These are phyloP conservation scores for Toxotes jaculatrix DNA, from an alignment of 2,113 vertebrate species.

Conservation along the genomic window DNA sequence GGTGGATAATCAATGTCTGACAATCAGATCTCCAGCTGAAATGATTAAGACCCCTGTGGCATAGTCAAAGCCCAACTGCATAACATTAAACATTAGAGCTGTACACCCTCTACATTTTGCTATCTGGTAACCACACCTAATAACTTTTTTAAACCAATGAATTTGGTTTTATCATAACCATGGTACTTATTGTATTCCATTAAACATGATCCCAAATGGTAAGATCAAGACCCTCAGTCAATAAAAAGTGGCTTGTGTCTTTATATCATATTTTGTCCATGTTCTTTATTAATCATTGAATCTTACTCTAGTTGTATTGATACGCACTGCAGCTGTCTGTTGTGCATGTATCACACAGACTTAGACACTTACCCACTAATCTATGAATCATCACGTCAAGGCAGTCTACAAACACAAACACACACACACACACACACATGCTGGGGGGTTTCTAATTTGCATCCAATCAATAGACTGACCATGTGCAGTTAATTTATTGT, in stretches of 20 bases:
- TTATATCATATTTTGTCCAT: neutral
- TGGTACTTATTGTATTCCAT: too few species aligned
- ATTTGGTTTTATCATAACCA: too few species aligned
- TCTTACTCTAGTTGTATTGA: neutral
- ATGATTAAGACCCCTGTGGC: constrained; percentile 21
- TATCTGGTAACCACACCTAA: neutral
- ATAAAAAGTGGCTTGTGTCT: too few species aligned
- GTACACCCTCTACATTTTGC: neutral
- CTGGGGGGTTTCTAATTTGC: neutral
- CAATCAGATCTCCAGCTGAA: constrained; percentile 10
- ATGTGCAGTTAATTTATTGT: constrained; percentile 7
- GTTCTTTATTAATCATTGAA: neutral
- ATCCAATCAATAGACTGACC: constrained; percentile 15
- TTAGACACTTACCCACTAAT: neutral
- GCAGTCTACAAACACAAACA: neutral
- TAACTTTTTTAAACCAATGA: too few species aligned
- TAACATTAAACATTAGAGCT: neutral
- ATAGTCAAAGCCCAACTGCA: constrained; percentile 16
- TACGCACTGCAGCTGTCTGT: too few species aligned
- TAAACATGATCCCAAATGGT: too few species aligned
- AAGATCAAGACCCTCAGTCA: too few species aligned
- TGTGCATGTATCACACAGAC: neutral
- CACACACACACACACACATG: neutral
- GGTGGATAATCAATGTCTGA: constrained; percentile 44
- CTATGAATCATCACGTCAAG: neutral